A percentile compares a stretch with the other conserved stretches of the same genome.
phyloP scores from a whole-genome alignment of 2,888 invertebrate genomes.

The Embidobia sp. region DNA sequence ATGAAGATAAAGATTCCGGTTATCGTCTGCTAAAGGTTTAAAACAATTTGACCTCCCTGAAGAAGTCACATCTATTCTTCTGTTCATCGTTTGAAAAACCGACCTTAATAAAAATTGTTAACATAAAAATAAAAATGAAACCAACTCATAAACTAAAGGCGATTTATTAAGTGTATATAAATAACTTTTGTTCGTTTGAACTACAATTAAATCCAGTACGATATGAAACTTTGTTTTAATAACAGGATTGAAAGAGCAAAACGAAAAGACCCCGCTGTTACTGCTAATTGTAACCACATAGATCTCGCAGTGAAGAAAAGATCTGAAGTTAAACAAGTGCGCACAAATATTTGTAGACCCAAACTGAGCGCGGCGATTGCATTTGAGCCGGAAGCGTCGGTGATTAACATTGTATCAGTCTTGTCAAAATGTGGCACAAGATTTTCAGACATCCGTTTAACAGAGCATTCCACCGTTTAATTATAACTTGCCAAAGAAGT shows the following conservation, averaged over 20 bases:
- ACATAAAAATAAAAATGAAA: too few species aligned
- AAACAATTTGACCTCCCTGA: too few species aligned
- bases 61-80: too few species aligned
- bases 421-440: constrained; percentile 45
- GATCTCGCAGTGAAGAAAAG: constrained; percentile 4
- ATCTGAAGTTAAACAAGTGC: constrained; percentile 14
- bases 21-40: constrained; percentile 25
- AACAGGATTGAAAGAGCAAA: too few species aligned
- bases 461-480: constrained; percentile 68
- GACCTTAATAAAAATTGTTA: too few species aligned
- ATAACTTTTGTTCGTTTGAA: too few species aligned
- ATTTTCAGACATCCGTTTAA: constrained; percentile 52
- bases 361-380: background rate
- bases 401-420: constrained; percentile 48
- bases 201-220: too few species aligned
- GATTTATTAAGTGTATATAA: too few species aligned
- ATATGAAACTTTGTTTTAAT: too few species aligned
- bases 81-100: too few species aligned
- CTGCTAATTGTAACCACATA: constrained; percentile 11
- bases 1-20: constrained; percentile 23
- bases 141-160: constrained; percentile 14
- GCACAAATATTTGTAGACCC: constrained; percentile 24
- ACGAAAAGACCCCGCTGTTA: constrained; percentile 4
- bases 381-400: background rate
- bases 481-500: constrained; percentile 74